Evolutionary conservation across 2,113 vertebrate species (phyloP).

Genomic region (Agapornis roseicollis): DNA sequence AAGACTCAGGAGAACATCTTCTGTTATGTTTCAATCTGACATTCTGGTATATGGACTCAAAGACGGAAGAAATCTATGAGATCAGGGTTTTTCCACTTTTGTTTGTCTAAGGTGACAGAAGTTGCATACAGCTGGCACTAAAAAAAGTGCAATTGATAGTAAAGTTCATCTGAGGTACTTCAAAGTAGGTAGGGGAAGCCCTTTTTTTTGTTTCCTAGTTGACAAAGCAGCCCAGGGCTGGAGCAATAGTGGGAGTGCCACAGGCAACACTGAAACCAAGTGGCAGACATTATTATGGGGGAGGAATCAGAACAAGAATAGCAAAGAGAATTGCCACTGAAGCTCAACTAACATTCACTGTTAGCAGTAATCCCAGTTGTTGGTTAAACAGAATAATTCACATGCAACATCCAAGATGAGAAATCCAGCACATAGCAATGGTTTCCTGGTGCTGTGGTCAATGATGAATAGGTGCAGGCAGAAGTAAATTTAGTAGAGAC

Average conservation of each 20-base stretch:
- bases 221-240: background rate
- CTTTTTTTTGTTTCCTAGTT: background rate
- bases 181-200: slow-evolving; percentile 39
- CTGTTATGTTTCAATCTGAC: background rate
- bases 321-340: background rate
- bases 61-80: slow-evolving; percentile 25
- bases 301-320: slow-evolving; percentile 7
- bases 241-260: background rate
- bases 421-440: background rate
- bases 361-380: background rate
- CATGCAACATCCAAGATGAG: background rate
- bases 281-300: background rate
- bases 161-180: slow-evolving; percentile 25
- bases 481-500: background rate
- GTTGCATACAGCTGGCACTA: slow-evolving; percentile 30
- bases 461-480: background rate
- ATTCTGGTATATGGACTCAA: background rate
- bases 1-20: background rate
- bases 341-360: background rate
- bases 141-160: slow-evolving; percentile 6
- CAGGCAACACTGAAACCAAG: background rate
- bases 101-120: slow-evolving; percentile 49
- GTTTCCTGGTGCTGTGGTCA: background rate
- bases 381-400: background rate
- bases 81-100: slow-evolving; percentile 57